Base-by-base conservation (phyloP, 2,888 invertebrate genomes). In the Allophyes oxyacanthae region DNA sequence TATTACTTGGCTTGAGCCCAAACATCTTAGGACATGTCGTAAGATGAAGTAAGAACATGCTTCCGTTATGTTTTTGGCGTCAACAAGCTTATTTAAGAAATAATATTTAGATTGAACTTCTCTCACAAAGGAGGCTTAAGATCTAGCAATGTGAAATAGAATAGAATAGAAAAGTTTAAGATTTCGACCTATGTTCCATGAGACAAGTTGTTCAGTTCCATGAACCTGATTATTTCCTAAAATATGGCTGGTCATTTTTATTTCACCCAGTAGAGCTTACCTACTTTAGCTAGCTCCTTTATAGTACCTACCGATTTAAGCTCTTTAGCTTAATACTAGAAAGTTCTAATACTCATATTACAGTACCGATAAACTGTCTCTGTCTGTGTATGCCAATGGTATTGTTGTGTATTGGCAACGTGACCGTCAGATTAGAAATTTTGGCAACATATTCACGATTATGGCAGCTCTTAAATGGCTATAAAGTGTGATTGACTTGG, bases 1-100 rank as follows among this genome's bases (percentile, higher is more conserved):
- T 66, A 72, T 64, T 61, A 57, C 52, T 79, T 79, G 79, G 80
- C 77, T 55, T 48, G 43, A 37, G 33, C 44, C 78, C 80, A 79
- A 77, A 69, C 44, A 45, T 65, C 44, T 64, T 49, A 61, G 49
- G 51, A 50, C 55, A 55, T 38, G 52, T 64, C 54, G 59, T 63
- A 49, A 62, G 56, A 67, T 64, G 49, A 60, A 71, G 62, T 53
- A 59, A 62, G 37, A 60, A 45, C 43, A 59, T 46, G 59, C 51
- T 67, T 57, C 41, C 38, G 51, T 25, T 55, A 60, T 14, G n/a
- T 34, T 14, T 64, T 51, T 59, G 5, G 13, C 25, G 46, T 28
- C 6, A 42, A 67, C 40, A 48, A 44, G 20, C 9, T 25, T 34
- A 38, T n/a, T 38, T 40, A 25, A 11, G 38, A 58, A 4, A 42